phyloP scores from a whole-genome alignment of 1,140 invertebrate species.

The Nymphalis io region DNA sequence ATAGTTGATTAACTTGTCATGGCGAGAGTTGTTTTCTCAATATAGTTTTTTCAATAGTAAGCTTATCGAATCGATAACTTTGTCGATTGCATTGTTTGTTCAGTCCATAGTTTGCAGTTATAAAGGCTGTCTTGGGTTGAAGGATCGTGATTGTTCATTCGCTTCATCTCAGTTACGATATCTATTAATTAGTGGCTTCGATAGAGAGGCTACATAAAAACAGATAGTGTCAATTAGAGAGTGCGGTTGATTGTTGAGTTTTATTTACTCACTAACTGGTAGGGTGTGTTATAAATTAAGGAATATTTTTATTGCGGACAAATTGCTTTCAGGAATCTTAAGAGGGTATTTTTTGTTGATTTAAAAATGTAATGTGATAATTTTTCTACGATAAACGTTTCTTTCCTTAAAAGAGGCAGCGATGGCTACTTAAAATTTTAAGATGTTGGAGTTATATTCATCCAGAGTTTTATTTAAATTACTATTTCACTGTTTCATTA shows the following conservation, averaged over 20 bases:
- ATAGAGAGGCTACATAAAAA: conserved; percentile 57
- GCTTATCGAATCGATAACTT: conserved; percentile 17
- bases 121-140: conserved; percentile 33
- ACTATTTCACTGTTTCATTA: too few relatives aligned
- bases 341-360: neutral
- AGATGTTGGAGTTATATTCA: too few relatives aligned
- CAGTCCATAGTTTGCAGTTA: conserved; percentile 15
- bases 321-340: conserved; percentile 27
- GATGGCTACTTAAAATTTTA: too few relatives aligned
- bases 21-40: conserved; percentile 12
- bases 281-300: conserved; percentile 26
- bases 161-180: conserved; percentile 41
- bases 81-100: conserved; percentile 27
- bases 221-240: conserved; percentile 65
- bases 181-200: conserved; percentile 62
- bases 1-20: conserved; percentile 20
- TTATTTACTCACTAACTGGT: conserved; percentile 37
- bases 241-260: conserved; percentile 40
- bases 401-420: neutral
- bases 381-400: neutral
- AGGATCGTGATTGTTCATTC: conserved; percentile 53
- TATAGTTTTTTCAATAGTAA: conserved; percentile 14
- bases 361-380: neutral
- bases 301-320: conserved; percentile 48
- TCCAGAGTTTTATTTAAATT: too few relatives aligned